Evolutionary conservation across 2,888 invertebrate species (phyloP).

Genomic region (Abrostola triplasia): DNA sequence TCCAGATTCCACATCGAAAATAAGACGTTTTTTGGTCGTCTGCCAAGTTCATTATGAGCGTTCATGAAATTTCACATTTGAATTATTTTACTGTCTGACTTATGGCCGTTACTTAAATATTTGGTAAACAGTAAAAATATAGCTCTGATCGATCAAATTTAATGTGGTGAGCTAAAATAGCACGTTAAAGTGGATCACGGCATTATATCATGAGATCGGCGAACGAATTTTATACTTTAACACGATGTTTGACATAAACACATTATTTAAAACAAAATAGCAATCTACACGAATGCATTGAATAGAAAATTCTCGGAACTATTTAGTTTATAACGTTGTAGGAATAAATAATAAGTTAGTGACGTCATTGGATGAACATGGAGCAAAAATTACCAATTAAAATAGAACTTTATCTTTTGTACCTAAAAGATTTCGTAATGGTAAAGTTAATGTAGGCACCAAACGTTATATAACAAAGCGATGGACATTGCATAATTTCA

Average conservation of each 20-base stretch:
- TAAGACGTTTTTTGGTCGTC: conserved; percentile 88
- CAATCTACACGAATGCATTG: conserved; percentile 46
- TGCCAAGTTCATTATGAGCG: conserved; percentile 89
- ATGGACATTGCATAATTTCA: conserved; percentile 82
- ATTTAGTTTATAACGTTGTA: conserved; percentile 19
- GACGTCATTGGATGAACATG: neutral
- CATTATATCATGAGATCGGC: conserved; percentile 68
- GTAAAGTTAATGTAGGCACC: conserved; percentile 26
- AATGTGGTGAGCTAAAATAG: conserved; percentile 83
- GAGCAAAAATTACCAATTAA: conserved; percentile 12
- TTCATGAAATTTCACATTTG: conserved; percentile 89
- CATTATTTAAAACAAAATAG: conserved; percentile 60
- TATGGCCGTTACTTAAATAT: conserved; percentile 88
- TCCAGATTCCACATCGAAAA: conserved; percentile 89
- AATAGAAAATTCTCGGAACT: conserved; percentile 25
- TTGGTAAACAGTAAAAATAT: conserved; percentile 89
- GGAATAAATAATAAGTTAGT: conserved; percentile 18
- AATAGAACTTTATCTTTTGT: neutral
- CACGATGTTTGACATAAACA: conserved; percentile 64
- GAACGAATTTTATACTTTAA: conserved; percentile 61
- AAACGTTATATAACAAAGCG: conserved; percentile 64
- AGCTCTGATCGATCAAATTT: conserved; percentile 87
- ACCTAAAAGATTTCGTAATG: conserved; percentile 15
- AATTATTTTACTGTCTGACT: conserved; percentile 89
- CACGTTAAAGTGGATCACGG: conserved; percentile 80